These are phyloP conservation scores for Corythornis madagascariensis DNA, from an alignment of 2,113 vertebrate species.

Conservation along the genomic window DNA sequence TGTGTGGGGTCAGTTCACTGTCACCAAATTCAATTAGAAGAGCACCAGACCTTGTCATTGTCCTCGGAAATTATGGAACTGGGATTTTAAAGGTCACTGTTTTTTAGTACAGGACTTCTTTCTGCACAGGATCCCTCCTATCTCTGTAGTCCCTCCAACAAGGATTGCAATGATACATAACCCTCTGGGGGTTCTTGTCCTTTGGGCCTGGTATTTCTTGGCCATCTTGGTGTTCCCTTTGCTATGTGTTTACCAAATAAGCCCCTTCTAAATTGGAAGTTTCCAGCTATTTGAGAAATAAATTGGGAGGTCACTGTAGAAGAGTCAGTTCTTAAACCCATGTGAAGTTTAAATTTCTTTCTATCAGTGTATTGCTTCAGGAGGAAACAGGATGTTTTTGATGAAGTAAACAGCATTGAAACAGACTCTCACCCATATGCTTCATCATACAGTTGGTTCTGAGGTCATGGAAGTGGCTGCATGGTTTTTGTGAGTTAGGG, in stretches of 20 bases:
- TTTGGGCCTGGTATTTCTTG: not conserved
- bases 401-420: not conserved
- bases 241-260: not conserved
- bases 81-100: rapidly evolving
- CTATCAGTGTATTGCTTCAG: not conserved
- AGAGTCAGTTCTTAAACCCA: not conserved
- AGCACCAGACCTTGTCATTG: not conserved
- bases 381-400: not conserved
- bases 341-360: not conserved
- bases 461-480: not conserved
- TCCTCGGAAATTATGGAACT: not conserved
- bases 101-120: not conserved
- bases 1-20: not conserved
- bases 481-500: not conserved
- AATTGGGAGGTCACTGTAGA: not conserved
- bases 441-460: not conserved
- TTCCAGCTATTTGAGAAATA: not conserved
- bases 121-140: not conserved
- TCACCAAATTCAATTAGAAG: not conserved
- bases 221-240: not conserved
- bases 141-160: not conserved
- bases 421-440: rapidly evolving
- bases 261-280: not conserved
- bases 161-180: not conserved
- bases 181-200: not conserved